Conservation (phyloP, 2,113 vertebrate genomes). For the Archocentrus centrarchus region DNA sequence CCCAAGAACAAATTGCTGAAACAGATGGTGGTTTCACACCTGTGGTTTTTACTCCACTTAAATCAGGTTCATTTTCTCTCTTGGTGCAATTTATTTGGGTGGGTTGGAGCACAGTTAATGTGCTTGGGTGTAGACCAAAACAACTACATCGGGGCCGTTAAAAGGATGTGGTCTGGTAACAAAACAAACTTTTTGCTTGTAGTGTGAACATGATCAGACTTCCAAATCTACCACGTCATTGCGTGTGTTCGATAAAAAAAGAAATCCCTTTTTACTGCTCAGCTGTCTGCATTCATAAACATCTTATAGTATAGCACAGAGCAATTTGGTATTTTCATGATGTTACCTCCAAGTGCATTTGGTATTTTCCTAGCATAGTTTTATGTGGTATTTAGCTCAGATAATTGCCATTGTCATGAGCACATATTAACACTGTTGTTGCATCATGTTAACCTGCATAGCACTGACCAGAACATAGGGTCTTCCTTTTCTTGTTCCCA, state of each 20-base stretch:
- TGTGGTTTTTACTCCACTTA: background rate
- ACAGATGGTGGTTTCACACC: background rate
- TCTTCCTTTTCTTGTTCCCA: background rate
- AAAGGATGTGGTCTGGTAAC: background rate
- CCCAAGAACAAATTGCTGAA: background rate
- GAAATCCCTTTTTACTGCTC: background rate
- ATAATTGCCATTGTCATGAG: background rate
- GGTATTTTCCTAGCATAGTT: background rate
- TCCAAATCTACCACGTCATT: background rate
- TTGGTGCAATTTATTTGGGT: background rate
- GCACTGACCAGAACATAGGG: background rate
- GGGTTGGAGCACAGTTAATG: background rate
- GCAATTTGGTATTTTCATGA: background rate
- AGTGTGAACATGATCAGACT: background rate
- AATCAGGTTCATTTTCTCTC: background rate
- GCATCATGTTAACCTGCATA: background rate
- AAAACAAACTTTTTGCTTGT: background rate
- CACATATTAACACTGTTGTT: background rate
- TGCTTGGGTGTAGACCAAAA: background rate
- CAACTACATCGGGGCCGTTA: background rate
- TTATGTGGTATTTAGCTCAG: background rate
- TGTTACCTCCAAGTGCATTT: background rate
- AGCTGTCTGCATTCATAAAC: background rate
- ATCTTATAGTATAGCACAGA: background rate
- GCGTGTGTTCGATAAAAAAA: background rate